These are phyloP conservation scores for Pachydiplax longipennis DNA, from an alignment of 2,888 invertebrate genomes.

Conservation along the genomic window DNA sequence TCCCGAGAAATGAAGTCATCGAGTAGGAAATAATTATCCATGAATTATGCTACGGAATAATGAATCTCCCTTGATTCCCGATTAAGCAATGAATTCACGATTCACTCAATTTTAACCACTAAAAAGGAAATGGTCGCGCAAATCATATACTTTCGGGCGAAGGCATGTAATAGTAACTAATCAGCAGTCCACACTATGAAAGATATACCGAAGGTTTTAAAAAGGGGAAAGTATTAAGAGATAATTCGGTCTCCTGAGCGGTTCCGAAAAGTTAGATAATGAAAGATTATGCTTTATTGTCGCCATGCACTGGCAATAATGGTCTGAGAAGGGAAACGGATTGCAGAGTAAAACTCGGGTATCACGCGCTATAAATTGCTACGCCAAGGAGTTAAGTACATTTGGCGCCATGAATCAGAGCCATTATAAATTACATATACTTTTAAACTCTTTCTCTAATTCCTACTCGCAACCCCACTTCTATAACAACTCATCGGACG, in stretches of 20 bases:
- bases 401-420: constrained; percentile 39
- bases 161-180: no score
- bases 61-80: no score
- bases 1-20: no score
- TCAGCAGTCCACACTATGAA: no score
- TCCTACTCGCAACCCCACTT: not conserved
- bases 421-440: constrained; percentile 32
- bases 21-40: no score
- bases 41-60: no score
- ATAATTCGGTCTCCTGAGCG: not conserved
- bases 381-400: constrained; percentile 38
- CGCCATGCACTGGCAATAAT: constrained; percentile 1
- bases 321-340: not conserved
- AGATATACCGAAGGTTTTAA: no score
- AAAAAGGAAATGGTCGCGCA: no score
- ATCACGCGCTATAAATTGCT: constrained; percentile 2
- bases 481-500: constrained; percentile 11
- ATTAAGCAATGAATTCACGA: no score
- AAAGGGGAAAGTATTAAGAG: no score
- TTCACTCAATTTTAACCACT: no score
- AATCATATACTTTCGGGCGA: no score
- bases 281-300: constrained; percentile 13
- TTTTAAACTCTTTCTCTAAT: constrained; percentile 40
- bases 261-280: not conserved
- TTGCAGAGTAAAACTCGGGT: not conserved